Conservation (phyloP, 2,888 invertebrate species). For the Hesperia comma region DNA sequence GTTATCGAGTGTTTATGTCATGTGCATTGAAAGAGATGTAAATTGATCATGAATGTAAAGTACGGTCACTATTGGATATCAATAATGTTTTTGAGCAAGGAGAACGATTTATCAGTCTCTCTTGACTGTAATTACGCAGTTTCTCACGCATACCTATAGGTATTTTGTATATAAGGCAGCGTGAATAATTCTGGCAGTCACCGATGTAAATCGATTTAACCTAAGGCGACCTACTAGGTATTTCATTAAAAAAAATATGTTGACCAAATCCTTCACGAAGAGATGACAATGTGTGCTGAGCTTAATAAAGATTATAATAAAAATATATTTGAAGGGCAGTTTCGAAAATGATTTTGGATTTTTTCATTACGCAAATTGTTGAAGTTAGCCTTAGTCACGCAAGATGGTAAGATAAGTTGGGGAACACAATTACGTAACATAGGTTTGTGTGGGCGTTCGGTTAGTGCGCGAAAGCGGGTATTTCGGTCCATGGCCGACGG, state of each 20-base stretch:
- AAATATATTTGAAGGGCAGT: no score
- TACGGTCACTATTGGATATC: conserved; percentile 12
- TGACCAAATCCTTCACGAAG: no score
- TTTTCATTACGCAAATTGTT: background rate
- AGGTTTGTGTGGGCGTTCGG: conserved; percentile 45
- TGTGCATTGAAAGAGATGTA: conserved; percentile 29
- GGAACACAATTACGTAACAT: conserved; percentile 40
- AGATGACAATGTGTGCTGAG: no score
- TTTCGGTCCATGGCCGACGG: conserved; percentile 77
- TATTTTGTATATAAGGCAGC: background rate
- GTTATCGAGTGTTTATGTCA: conserved; percentile 25
- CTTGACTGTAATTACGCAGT: background rate
- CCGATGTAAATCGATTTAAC: no score
- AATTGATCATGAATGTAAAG: conserved; percentile 18
- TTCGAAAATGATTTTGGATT: no score
- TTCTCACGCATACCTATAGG: conserved; percentile 3
- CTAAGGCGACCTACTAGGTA: no score
- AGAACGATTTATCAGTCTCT: background rate
- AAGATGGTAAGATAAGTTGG: conserved; percentile 19
- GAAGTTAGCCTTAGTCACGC: background rate
- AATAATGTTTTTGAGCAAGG: background rate
- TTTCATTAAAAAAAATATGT: no score
- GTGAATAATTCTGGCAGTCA: background rate
- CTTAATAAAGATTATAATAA: no score
- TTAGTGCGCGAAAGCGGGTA: conserved; percentile 72